Conservation (phyloP, 2,888 invertebrate genomes). For the Eristalis tenax region DNA sequence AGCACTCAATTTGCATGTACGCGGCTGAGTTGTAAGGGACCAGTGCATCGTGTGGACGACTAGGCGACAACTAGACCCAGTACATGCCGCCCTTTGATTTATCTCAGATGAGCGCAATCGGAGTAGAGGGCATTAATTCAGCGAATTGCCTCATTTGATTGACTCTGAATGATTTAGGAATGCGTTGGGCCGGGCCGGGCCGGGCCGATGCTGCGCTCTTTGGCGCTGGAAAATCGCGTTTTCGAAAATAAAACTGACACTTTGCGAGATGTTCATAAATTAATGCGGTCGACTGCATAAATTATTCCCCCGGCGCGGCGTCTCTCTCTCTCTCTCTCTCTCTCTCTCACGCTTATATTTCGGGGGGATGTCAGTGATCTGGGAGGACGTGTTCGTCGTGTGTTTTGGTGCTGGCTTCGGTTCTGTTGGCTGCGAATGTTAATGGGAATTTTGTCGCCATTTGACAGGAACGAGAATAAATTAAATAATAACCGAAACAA, state of each 20-base stretch:
- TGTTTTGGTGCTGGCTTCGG: neutral
- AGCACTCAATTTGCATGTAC: conserved; percentile 68
- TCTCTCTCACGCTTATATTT: too few relatives aligned
- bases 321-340: neutral
- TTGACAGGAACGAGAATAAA: conserved; percentile 49
- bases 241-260: conserved; percentile 65
- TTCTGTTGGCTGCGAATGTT: conserved; percentile 20
- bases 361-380: conserved; percentile 22
- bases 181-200: conserved; percentile 14
- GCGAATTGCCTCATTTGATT: conserved; percentile 67
- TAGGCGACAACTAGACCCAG: conserved; percentile 63
- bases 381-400: conserved; percentile 2
- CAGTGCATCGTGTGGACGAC: conserved; percentile 49
- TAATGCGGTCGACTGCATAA: conserved; percentile 60
- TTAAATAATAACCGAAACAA: conserved; percentile 55
- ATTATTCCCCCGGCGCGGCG: conserved; percentile 35
- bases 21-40: conserved; percentile 51
- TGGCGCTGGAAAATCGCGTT: conserved; percentile 38
- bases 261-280: conserved; percentile 66
- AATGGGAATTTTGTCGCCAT: conserved; percentile 49
- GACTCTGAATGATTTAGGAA: conserved; percentile 69
- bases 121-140: conserved; percentile 63
- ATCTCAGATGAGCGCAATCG: conserved; percentile 57
- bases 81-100: conserved; percentile 46
- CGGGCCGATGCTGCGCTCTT: neutral